Evolutionary conservation across 2,113 vertebrate genomes (phyloP).

Genomic region (Potamarius usumacintae): DNA sequence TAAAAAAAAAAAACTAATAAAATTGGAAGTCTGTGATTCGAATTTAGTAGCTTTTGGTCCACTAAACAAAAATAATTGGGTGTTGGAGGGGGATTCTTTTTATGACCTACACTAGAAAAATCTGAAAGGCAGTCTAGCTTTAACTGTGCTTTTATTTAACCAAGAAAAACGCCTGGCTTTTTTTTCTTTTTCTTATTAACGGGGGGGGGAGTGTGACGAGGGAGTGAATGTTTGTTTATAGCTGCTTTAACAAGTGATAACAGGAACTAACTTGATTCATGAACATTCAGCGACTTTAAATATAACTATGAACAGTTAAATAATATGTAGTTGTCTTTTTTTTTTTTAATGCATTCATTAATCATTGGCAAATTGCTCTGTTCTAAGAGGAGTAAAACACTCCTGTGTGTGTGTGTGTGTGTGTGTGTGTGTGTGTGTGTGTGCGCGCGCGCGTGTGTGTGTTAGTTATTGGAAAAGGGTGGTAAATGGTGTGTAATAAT

Average conservation of each 20-base stretch:
- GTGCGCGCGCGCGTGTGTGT: not conserved
- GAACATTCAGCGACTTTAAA: not conserved
- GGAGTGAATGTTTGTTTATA: not conserved
- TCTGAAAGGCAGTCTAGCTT: not conserved
- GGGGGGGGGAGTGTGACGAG: not conserved
- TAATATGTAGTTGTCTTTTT: not conserved
- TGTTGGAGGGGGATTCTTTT: no score
- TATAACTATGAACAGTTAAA: not conserved
- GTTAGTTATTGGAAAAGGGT: not conserved
- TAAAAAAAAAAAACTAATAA: no score
- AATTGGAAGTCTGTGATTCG: no score
- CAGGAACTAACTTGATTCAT: not conserved
- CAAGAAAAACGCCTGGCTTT: not conserved
- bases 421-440: not conserved
- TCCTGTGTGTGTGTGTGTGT: no score
- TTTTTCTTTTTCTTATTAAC: not conserved
- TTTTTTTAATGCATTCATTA: no score
- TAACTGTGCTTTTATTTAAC: not conserved
- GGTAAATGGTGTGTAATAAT: not conserved
- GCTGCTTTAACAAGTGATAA: not conserved
- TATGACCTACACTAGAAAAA: no score
- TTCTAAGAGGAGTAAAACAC: not conserved
- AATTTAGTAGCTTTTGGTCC: no score
- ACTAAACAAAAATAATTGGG: no score
- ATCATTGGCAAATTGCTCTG: not conserved